These are phyloP conservation scores for Melitaea cinxia DNA, from an alignment of 1,140 invertebrate species.

Conservation along the genomic window DNA sequence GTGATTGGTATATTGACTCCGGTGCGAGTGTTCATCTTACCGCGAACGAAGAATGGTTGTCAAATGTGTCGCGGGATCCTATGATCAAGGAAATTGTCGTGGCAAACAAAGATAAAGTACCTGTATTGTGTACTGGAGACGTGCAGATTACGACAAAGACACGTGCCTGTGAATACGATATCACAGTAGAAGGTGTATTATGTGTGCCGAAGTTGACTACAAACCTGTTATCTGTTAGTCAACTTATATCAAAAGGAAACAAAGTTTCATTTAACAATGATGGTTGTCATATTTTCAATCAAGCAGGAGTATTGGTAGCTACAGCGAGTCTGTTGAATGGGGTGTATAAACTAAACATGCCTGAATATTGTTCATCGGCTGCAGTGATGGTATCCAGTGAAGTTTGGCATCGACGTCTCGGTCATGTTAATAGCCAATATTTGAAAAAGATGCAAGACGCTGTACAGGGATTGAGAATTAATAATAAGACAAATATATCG, in stretches of 20 bases:
- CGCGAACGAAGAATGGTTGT: slow-evolving; percentile 11
- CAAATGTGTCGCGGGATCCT: neutral
- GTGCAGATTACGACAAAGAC: neutral
- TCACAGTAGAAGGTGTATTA: neutral
- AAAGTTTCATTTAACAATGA: slow-evolving; percentile 34
- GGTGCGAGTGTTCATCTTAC: slow-evolving; percentile 18
- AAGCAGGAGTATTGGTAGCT: slow-evolving; percentile 32
- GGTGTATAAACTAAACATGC: slow-evolving; percentile 46
- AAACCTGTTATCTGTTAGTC: slow-evolving; percentile 40
- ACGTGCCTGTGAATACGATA: neutral
- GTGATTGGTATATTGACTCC: slow-evolving; percentile 24
- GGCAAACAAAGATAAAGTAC: neutral
- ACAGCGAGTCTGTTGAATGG: slow-evolving; percentile 40
- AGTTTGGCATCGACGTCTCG: slow-evolving; percentile 48
- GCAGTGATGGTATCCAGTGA: slow-evolving; percentile 32
- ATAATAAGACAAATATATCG: neutral
- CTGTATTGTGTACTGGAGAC: neutral
- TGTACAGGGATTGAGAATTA: slow-evolving; percentile 9
- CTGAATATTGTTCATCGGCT: slow-evolving; percentile 23
- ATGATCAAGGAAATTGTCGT: neutral
- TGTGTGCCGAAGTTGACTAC: neutral
- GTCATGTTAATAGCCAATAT: slow-evolving; percentile 47
- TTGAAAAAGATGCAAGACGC: slow-evolving; percentile 47
- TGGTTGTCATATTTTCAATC: slow-evolving; percentile 41
- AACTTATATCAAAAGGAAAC: slow-evolving; percentile 41